Base-by-base conservation (phyloP, 2,113 vertebrate genomes). In the Mesocricetus auratus region DNA sequence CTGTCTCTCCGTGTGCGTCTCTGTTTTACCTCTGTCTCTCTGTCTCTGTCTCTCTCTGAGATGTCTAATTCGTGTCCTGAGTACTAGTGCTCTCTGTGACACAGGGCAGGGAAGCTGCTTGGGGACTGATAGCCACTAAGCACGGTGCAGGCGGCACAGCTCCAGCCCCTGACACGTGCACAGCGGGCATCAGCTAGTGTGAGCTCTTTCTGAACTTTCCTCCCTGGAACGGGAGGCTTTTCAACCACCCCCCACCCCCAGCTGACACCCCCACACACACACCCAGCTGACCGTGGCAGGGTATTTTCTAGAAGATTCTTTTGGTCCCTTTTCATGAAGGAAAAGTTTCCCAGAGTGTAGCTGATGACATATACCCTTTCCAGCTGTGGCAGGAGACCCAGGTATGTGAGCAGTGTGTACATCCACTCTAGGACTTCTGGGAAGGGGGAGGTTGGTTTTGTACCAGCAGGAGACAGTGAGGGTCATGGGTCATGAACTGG, bases 151-250 rank as follows among this genome's bases (percentile, higher is more conserved):
- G 3, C 8, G 36, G 47, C 58, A 13, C 11, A 10, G 75, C 42
- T 33, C 68, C 24, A 21, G 7, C n/a, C 69, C 36, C 36, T 3
- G 16, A 39, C 16, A 2, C 11, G 0, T 0, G 22, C 22, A 1
- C 5, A 0, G 3, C 0, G 21, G 9, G 16, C 42, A 36, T 4
- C 47, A 26, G 53, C 58, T 19, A 74, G 24, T 39, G 2, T 5
- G 66, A 39, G 33, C 4, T 6, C 53, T 50, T 42, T 81, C 26
- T 90, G 47, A 9, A 19, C 21, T n/a, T 71, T 58, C 36, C 47
- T n/a, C 39, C 66, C 22, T 15, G 3, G 68, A 45, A 39, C 17
- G 69, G 79, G 26, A 45, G 16, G 53, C 78, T 45, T 68, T 74
- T 47, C n/a, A n/a, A n/a, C 75, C 90, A 31, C 45, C 47, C 75